Evolutionary conservation across 92 coral and sea anemone genomes (phyloP).

Genomic region (Meandrina meandrites): DNA sequence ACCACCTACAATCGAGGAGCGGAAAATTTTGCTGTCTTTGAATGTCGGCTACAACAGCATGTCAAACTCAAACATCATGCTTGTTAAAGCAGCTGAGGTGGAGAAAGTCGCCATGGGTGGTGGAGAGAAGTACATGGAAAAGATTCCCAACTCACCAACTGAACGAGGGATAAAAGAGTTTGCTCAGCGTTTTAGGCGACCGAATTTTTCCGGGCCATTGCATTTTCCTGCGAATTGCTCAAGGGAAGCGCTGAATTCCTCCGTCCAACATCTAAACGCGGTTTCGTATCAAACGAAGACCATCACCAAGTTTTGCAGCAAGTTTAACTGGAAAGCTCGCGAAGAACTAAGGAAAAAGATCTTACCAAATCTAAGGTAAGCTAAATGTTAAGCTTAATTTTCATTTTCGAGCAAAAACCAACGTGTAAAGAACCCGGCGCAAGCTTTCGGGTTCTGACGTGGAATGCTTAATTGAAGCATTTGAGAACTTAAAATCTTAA

Average conservation of each 20-base stretch:
- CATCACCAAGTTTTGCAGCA: slow-evolving; percentile 49
- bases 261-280: slow-evolving; percentile 86
- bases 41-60: slow-evolving; percentile 92
- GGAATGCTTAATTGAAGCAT: too few species aligned
- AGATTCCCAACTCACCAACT: slow-evolving; percentile 63
- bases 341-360: slow-evolving; percentile 73
- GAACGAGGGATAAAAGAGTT: slow-evolving; percentile 32
- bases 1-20: slow-evolving; percentile 85
- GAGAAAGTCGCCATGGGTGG: slow-evolving; percentile 86
- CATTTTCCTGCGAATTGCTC: slow-evolving; percentile 47
- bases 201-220: slow-evolving; percentile 27
- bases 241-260: slow-evolving; percentile 70
- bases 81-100: slow-evolving; percentile 82
- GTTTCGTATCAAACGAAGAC: slow-evolving; percentile 78
- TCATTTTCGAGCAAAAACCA: background rate
- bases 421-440: background rate
- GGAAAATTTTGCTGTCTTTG: slow-evolving; percentile 66
- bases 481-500: too few species aligned
- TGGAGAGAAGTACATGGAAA: slow-evolving; percentile 77
- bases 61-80: slow-evolving; percentile 95
- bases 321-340: slow-evolving; percentile 54
- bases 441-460: background rate
- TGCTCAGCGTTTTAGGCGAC: slow-evolving; percentile 33
- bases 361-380: slow-evolving; percentile 77
- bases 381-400: background rate